A percentile compares a stretch with the other conserved stretches of the same genome.
Conservation (phyloP, 1,140 invertebrate species). For the Maconellicoccus hirsutus region DNA sequence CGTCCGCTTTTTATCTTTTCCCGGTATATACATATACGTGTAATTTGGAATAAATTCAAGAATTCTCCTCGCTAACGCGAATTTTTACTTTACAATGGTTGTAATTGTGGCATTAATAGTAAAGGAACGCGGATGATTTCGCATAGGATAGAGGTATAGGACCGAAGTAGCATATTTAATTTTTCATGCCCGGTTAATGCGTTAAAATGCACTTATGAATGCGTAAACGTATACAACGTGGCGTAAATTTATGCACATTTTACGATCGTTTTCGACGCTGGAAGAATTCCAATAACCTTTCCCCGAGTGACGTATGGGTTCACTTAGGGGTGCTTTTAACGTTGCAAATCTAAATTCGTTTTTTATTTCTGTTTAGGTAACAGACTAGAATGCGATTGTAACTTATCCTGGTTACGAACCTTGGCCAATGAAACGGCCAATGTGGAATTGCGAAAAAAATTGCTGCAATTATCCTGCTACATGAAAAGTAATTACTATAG, state of each 20-base stretch:
- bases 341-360: neutral
- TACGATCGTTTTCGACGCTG: neutral
- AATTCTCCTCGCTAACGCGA: no score
- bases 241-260: slow-evolving; percentile 5
- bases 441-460: neutral
- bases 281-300: neutral
- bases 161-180: no score
- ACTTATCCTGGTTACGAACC: neutral
- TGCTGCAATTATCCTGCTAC: slow-evolving; percentile 5
- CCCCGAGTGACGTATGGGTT: neutral
- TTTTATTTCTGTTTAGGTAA: slow-evolving; percentile 2
- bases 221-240: neutral
- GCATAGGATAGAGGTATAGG: no score
- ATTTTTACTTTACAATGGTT: no score
- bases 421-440: slow-evolving; percentile 12
- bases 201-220: neutral
- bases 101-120: no score
- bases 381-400: slow-evolving; percentile 5
- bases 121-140: no score
- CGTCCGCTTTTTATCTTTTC: no score
- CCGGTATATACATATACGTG: no score
- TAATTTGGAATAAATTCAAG: no score
- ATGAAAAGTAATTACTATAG: neutral
- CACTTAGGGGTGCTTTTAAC: neutral
- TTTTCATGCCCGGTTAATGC: neutral